These are phyloP conservation scores for Ochropleura leucogaster DNA, from an alignment of 2,888 invertebrate species.

Conservation along the genomic window DNA sequence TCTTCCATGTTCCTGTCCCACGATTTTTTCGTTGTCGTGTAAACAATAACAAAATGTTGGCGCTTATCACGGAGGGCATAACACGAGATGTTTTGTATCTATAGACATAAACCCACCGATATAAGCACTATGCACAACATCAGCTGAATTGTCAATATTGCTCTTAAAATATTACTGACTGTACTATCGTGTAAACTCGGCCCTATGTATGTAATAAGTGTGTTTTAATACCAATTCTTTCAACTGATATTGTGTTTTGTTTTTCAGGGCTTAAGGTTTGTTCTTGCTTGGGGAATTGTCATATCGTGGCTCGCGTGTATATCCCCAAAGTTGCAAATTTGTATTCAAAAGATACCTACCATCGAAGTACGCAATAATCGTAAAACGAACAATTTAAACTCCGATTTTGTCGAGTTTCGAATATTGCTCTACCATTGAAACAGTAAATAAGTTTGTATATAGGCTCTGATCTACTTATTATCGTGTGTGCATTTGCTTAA, in stretches of 20 bases:
- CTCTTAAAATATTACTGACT: constrained; percentile 77
- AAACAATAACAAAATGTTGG: constrained; percentile 58
- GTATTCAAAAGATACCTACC: constrained; percentile 87
- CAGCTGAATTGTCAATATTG: constrained; percentile 73
- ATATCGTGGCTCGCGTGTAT: constrained; percentile 77
- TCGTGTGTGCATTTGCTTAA: constrained; percentile 20
- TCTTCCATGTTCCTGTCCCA: constrained; percentile 11
- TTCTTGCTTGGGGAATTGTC: constrained; percentile 50
- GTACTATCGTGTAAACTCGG: constrained; percentile 76
- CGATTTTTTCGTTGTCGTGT: constrained; percentile 47
- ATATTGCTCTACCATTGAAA: constrained; percentile 75
- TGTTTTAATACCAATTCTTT: constrained; percentile 36
- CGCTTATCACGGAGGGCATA: constrained; percentile 56
- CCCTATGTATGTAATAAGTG: constrained; percentile 73
- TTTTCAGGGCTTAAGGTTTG: constrained; percentile 34
- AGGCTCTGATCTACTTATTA: constrained; percentile 60
- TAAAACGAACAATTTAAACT: constrained; percentile 87
- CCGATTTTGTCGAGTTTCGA: constrained; percentile 83
- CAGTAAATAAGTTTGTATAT: constrained; percentile 70
- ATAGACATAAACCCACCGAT: constrained; percentile 66
- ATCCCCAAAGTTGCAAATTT: constrained; percentile 80
- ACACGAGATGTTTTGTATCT: constrained; percentile 65
- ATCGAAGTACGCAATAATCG: constrained; percentile 85
- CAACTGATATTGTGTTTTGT: constrained; percentile 50
- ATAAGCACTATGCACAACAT: constrained; percentile 68